Evolutionary conservation across 2,797 vertebrate genomes (phyloP).

Genomic region (Malurus leucopterus): DNA sequence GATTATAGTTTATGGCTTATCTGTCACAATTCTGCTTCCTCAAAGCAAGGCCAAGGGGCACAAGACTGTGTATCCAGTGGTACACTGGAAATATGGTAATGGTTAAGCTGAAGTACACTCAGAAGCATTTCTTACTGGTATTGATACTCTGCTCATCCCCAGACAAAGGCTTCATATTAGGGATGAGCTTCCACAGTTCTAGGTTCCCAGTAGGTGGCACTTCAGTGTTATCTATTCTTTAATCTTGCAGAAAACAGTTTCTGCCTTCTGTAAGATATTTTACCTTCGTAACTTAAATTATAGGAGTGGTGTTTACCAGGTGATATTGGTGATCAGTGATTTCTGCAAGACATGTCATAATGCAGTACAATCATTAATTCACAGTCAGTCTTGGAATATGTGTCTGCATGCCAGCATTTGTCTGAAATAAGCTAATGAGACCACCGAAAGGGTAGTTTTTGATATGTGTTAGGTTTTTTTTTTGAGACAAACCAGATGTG

Average conservation of each 20-base stretch:
- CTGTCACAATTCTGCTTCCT: neutral
- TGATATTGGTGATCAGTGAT: neutral
- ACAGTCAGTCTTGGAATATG: neutral
- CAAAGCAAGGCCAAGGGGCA: neutral
- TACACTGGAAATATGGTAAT: neutral
- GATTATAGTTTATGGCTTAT: neutral
- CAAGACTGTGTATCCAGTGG: neutral
- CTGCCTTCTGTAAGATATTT: neutral
- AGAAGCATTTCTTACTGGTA: neutral
- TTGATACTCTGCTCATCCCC: neutral
- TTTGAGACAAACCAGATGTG: neutral
- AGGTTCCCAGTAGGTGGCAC: conserved; percentile 51
- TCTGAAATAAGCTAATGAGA: neutral
- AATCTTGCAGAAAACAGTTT: neutral
- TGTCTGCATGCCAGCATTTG: neutral
- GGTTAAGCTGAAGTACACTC: neutral
- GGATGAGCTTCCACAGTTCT: neutral
- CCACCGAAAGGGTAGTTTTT: neutral
- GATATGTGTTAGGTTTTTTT: neutral
- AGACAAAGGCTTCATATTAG: neutral
- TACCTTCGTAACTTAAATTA: neutral
- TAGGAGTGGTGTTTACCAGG: neutral
- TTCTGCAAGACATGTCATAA: neutral
- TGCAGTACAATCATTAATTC: neutral
- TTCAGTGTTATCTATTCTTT: neutral